phyloP scores from a whole-genome alignment of 1,140 invertebrate genomes.

The Drosophila teissieri region DNA sequence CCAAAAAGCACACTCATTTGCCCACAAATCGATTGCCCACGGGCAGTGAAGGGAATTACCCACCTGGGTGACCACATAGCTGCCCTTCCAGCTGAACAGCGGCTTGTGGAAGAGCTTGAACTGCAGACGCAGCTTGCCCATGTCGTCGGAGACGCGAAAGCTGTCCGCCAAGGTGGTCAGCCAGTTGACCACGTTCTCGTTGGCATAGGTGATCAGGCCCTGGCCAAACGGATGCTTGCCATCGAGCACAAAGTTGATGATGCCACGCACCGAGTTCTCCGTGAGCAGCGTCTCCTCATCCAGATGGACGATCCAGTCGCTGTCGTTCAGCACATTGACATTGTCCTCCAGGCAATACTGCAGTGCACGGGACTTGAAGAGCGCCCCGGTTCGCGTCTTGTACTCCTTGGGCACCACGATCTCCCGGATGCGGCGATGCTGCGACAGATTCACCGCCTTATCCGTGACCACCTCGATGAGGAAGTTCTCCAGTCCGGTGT shows the following conservation, averaged over 20 bases:
- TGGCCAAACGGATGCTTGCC: constrained; percentile 98
- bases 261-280: constrained; percentile 95
- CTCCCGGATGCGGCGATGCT: constrained; percentile 91
- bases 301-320: constrained; percentile 98
- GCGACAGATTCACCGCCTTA: constrained; percentile 91
- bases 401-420: constrained; percentile 95
- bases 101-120: constrained; percentile 97
- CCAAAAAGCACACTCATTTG: background rate
- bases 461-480: constrained; percentile 99
- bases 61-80: constrained; percentile 96
- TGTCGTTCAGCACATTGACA: constrained; percentile 94
- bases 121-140: constrained; percentile 97
- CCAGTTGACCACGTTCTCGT: constrained; percentile 98
- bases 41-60: constrained; percentile 1
- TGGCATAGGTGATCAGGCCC: constrained; percentile 98
- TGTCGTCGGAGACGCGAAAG: constrained; percentile 98
- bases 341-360: constrained; percentile 98
- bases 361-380: constrained; percentile 97
- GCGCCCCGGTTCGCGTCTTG: constrained; percentile 94
- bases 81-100: constrained; percentile 98
- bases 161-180: constrained; percentile 98
- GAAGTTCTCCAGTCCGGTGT: constrained; percentile 97
- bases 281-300: constrained; percentile 99
- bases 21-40: background rate
- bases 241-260: constrained; percentile 97